A percentile compares a stretch with the other conserved stretches of the same genome.
phyloP scores from a whole-genome alignment of 2,113 vertebrate species.

The Psittacara wagleri region DNA sequence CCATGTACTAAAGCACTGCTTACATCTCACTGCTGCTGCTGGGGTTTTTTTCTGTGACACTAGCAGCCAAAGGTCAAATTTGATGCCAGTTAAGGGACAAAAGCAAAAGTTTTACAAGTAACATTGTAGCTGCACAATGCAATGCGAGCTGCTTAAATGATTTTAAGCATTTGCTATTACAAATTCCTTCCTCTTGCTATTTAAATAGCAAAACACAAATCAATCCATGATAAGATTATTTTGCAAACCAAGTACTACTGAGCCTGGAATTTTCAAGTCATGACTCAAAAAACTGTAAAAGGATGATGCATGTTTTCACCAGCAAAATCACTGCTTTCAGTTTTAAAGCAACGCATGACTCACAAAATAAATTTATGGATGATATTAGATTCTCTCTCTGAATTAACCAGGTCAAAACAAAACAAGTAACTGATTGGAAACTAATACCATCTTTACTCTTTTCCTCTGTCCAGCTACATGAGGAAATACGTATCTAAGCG shows the following conservation, averaged over 20 bases:
- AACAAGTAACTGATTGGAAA: neutral
- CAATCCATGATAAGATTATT: neutral
- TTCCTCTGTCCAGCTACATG: neutral
- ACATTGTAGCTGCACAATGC: neutral
- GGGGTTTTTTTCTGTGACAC: neutral
- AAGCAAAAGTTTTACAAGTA: neutral
- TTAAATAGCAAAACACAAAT: neutral
- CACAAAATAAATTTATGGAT: neutral
- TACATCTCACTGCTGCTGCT: neutral
- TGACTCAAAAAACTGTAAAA: neutral
- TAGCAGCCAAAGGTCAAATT: neutral
- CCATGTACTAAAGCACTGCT: neutral
- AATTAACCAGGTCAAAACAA: neutral
- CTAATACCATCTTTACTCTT: neutral
- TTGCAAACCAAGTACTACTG: neutral
- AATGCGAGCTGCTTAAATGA: neutral
- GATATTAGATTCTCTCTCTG: neutral
- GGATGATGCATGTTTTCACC: neutral
- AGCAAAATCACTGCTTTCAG: neutral
- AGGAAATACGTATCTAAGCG: rapidly evolving
- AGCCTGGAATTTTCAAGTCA: neutral
- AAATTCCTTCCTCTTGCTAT: neutral
- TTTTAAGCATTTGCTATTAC: neutral
- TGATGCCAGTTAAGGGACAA: neutral
- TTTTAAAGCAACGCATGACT: neutral